These are phyloP conservation scores for Odobenus rosmarus DNA, from an alignment of 2,113 vertebrate genomes.

Conservation along the genomic window DNA sequence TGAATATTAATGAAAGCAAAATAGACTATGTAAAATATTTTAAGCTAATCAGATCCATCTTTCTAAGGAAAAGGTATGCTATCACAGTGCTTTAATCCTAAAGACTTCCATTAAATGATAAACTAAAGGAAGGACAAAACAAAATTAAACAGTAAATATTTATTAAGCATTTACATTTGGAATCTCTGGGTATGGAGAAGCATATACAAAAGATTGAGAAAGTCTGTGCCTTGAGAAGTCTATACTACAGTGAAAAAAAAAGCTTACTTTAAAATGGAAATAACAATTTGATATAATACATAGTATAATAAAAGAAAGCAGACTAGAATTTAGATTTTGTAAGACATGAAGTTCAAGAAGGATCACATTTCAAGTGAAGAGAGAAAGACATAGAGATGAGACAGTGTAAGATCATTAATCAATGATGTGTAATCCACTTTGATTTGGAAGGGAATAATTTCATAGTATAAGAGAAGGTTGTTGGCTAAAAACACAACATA, in stretches of 20 bases:
- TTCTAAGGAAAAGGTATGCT: not conserved
- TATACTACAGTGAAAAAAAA: not conserved
- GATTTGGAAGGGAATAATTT: not conserved
- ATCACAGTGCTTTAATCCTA: not conserved
- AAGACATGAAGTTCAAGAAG: not conserved
- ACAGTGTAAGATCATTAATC: not conserved
- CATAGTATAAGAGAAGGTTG: not conserved
- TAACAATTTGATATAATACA: not conserved
- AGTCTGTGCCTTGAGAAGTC: not conserved
- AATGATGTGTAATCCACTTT: not conserved
- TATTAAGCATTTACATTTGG: not conserved
- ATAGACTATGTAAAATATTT: slow-evolving; percentile 5
- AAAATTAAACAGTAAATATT: not conserved
- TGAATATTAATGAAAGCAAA: slow-evolving; percentile 49
- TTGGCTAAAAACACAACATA: not conserved
- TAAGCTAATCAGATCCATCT: not conserved
- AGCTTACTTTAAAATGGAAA: not conserved
- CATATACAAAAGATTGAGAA: not conserved
- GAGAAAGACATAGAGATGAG: not conserved
- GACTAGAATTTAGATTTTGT: not conserved
- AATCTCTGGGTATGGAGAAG: not conserved
- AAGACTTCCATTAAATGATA: slow-evolving; percentile 3
- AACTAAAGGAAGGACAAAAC: not conserved
- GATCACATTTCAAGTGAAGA: not conserved
- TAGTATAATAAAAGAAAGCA: not conserved